Conservation (phyloP, 2,888 invertebrate species). For the Mayetiola destructor region DNA sequence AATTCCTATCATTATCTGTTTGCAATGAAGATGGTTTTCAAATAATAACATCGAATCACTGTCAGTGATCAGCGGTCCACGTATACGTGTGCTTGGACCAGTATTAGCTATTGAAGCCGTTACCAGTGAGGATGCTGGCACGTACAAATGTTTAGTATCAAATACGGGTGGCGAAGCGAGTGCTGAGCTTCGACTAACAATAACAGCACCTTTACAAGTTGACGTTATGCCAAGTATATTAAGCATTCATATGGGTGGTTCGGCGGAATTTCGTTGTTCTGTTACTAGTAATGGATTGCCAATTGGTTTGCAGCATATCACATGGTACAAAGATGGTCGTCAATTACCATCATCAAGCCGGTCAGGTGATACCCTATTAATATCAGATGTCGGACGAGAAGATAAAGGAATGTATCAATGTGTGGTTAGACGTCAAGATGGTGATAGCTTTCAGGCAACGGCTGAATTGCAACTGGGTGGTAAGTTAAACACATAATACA, state of each 20-base stretch:
- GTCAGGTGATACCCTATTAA: conserved; percentile 46
- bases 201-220: conserved; percentile 50
- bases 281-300: conserved; percentile 42
- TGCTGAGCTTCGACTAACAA: conserved; percentile 48
- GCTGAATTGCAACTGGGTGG: conserved; percentile 59
- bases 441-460: conserved; percentile 60
- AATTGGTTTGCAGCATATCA: conserved; percentile 41
- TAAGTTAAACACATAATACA: conserved; percentile 26
- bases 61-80: conserved; percentile 47
- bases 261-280: conserved; percentile 54
- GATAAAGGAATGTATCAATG: conserved; percentile 68
- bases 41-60: conserved; percentile 49
- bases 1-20: too few relatives aligned
- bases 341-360: conserved; percentile 51
- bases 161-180: conserved; percentile 57
- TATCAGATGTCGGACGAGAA: conserved; percentile 52
- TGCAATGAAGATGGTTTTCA: conserved; percentile 51
- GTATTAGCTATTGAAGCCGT: conserved; percentile 57
- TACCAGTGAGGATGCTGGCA: conserved; percentile 51
- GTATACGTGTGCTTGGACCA: conserved; percentile 50
- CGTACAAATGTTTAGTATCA: conserved; percentile 51
- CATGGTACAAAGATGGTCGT: conserved; percentile 54
- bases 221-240: conserved; percentile 49
- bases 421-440: conserved; percentile 52
- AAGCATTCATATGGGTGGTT: conserved; percentile 59